Conservation (phyloP, 2,888 invertebrate genomes). For the Cheilosia impressa region DNA sequence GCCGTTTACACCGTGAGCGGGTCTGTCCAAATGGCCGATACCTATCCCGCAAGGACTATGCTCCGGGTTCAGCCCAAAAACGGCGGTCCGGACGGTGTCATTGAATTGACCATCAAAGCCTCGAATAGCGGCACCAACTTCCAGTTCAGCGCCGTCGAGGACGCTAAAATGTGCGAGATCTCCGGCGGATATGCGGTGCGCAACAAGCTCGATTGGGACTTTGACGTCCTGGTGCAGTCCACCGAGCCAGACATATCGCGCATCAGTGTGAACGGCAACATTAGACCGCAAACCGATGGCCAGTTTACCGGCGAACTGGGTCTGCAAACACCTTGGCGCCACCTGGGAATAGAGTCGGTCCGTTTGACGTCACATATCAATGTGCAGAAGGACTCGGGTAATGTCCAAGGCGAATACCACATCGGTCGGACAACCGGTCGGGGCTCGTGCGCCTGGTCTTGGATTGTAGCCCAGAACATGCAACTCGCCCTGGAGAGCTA, state of each 20-base stretch:
- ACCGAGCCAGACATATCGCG: constrained; percentile 80
- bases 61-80: constrained; percentile 83
- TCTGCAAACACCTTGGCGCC: constrained; percentile 82
- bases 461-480: constrained; percentile 85
- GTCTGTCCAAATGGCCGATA: constrained; percentile 81
- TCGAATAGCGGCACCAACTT: constrained; percentile 79
- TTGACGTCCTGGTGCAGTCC: constrained; percentile 81
- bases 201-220: constrained; percentile 83
- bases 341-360: constrained; percentile 81
- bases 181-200: constrained; percentile 82
- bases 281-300: constrained; percentile 76
- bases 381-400: constrained; percentile 79
- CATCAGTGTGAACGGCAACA: constrained; percentile 80
- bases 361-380: constrained; percentile 79
- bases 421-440: constrained; percentile 83
- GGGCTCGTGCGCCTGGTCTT: constrained; percentile 84
- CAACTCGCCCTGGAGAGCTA: constrained; percentile 83
- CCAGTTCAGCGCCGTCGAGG: constrained; percentile 82
- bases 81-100: constrained; percentile 82
- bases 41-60: constrained; percentile 83
- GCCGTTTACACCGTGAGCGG: constrained; percentile 83
- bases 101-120: constrained; percentile 80
- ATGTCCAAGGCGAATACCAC: constrained; percentile 82
- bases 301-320: constrained; percentile 78
- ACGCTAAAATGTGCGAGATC: constrained; percentile 83